Percentiles rank a stretch among this genome's conserved stretches.
Conservation (phyloP, 2,797 vertebrate species). For the Chromobotia macracanthus region DNA sequence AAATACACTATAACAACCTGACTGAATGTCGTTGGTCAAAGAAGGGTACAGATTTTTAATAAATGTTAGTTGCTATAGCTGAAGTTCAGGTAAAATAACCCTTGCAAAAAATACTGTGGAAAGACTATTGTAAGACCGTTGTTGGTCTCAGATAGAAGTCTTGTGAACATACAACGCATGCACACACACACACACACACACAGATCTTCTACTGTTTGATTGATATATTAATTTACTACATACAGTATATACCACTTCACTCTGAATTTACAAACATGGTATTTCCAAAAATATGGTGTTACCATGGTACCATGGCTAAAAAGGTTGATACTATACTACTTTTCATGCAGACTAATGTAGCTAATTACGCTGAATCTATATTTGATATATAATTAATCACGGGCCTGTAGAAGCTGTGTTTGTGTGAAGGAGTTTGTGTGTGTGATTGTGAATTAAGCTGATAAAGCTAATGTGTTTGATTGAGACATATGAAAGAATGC, state of each 20-base stretch:
- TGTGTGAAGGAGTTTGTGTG: slow-evolving; percentile 9
- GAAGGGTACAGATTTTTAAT: too few relatives aligned
- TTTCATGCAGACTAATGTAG: not conserved
- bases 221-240: not conserved
- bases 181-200: too few relatives aligned
- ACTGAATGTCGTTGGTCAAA: too few relatives aligned
- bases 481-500: not conserved
- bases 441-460: not conserved
- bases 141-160: too few relatives aligned
- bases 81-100: not conserved
- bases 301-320: not conserved
- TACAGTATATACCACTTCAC: too few relatives aligned
- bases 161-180: too few relatives aligned
- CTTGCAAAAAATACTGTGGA: not conserved
- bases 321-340: not conserved
- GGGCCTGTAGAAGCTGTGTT: not conserved
- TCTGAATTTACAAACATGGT: not conserved
- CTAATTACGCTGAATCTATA: not conserved
- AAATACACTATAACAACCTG: not conserved
- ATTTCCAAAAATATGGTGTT: too few relatives aligned
- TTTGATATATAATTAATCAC: slow-evolving; percentile 1
- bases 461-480: not conserved
- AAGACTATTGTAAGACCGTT: too few relatives aligned
- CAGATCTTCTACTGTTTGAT: not conserved
- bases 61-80: not conserved